A percentile compares a stretch with the other conserved stretches of the same genome.
These are phyloP conservation scores for Rhabdophis nuchalis DNA, from an alignment of 2,797 vertebrate species.

Conservation along the genomic window DNA sequence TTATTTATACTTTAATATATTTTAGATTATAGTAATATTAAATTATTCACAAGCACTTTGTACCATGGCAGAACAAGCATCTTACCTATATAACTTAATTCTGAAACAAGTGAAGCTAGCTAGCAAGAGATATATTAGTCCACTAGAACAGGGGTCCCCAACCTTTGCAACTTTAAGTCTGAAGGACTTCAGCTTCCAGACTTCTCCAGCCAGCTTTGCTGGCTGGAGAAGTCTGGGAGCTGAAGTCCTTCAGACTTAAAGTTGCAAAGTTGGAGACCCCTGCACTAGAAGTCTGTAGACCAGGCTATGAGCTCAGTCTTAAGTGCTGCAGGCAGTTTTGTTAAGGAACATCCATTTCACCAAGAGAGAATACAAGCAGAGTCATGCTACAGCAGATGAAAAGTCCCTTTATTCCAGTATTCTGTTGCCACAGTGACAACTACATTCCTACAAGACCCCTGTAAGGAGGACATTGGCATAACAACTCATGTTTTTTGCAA, in stretches of 20 bases:
- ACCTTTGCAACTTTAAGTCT: too few species aligned
- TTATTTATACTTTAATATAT: background rate
- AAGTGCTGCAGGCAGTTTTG: background rate
- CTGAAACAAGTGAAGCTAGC: slow-evolving; percentile 6
- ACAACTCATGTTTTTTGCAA: background rate
- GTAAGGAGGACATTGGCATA: background rate
- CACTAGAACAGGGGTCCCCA: too few species aligned
- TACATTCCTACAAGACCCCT: background rate
- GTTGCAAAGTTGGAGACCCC: too few species aligned
- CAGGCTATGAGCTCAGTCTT: slow-evolving; percentile 17
- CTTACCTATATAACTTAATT: background rate
- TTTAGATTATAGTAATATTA: background rate
- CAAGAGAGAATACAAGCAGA: background rate
- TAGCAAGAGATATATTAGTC: background rate
- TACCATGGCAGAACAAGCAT: background rate
- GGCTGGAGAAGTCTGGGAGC: too few species aligned
- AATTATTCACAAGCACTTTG: background rate
- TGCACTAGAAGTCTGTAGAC: slow-evolving; percentile 8
- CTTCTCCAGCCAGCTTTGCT: too few species aligned
- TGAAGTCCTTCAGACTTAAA: too few species aligned
- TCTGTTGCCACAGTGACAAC: background rate
- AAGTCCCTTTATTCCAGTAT: background rate
- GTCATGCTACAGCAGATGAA: background rate
- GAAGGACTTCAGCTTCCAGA: too few species aligned
- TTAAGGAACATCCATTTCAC: background rate